Conservation (phyloP, 2,113 vertebrate genomes). For the Hiodon tergisus region DNA sequence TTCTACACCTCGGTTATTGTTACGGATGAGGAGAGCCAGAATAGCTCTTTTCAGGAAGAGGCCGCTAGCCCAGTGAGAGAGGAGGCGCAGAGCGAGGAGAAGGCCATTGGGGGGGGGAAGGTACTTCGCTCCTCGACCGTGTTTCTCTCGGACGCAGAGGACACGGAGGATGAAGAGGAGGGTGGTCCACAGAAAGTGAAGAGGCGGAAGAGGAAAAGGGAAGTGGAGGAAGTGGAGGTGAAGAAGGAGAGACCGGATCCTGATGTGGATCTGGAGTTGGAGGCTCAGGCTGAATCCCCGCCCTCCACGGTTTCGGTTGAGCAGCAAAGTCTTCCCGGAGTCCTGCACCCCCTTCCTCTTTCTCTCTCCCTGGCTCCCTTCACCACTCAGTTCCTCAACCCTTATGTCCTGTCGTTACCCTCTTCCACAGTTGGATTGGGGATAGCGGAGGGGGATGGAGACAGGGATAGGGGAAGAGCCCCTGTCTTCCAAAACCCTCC, state of each 20-base stretch:
- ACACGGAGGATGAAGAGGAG: slow-evolving; percentile 67
- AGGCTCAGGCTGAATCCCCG: slow-evolving; percentile 67
- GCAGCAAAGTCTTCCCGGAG: slow-evolving; percentile 41
- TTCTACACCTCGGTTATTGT: slow-evolving; percentile 69
- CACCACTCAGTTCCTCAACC: slow-evolving; percentile 61
- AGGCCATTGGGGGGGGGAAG: slow-evolving; percentile 61
- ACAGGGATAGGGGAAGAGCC: slow-evolving; percentile 38
- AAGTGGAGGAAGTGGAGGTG: slow-evolving; percentile 53
- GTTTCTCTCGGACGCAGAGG: slow-evolving; percentile 68
- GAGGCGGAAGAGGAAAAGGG: slow-evolving; percentile 50
- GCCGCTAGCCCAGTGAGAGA: slow-evolving; percentile 54
- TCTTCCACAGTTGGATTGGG: slow-evolving; percentile 51
- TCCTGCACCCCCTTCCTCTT: slow-evolving; percentile 59
- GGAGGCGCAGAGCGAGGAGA: slow-evolving; percentile 43
- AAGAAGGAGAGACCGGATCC: slow-evolving; percentile 61
- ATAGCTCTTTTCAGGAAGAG: slow-evolving; percentile 48
- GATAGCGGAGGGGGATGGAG: slow-evolving; percentile 47
- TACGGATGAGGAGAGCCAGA: slow-evolving; percentile 66
- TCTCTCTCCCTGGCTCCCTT: slow-evolving; percentile 56
- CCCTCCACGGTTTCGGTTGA: slow-evolving; percentile 45
- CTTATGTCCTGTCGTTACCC: slow-evolving; percentile 64
- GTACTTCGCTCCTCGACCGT: slow-evolving; percentile 70
- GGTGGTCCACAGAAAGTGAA: slow-evolving; percentile 39
- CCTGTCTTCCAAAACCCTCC: slow-evolving; percentile 52
- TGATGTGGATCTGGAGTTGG: slow-evolving; percentile 65